These are phyloP conservation scores for Rhynchopsitta pachyrhyncha DNA, from an alignment of 2,113 vertebrate genomes.

Conservation along the genomic window DNA sequence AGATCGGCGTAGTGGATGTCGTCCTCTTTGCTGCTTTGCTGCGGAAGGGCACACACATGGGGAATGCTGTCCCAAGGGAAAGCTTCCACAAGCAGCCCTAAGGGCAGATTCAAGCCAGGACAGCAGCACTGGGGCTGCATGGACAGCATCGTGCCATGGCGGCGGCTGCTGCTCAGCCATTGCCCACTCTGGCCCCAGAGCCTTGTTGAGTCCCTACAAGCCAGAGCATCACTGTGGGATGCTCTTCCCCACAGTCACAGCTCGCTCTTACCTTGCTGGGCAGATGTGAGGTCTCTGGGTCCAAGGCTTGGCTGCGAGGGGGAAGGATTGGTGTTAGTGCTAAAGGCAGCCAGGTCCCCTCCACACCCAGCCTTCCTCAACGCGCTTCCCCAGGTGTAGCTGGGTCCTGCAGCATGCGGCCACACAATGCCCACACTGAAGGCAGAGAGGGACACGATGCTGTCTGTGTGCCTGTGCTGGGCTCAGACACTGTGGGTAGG, in stretches of 20 bases:
- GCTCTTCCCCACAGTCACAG: background rate
- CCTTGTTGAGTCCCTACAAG: background rate
- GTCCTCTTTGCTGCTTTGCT: background rate
- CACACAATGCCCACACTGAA: accelerated
- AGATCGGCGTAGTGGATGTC: conserved; percentile 41
- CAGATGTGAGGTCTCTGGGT: background rate
- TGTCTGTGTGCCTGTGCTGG: accelerated
- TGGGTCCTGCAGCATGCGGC: accelerated
- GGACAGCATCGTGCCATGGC: accelerated
- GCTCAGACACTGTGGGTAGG: accelerated
- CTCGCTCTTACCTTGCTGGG: conserved; percentile 1
- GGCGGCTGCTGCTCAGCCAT: background rate
- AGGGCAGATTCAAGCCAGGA: background rate
- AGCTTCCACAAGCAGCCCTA: background rate
- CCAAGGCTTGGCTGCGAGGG: background rate
- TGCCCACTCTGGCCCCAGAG: background rate
- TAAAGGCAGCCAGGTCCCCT: accelerated
- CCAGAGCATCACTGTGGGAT: accelerated
- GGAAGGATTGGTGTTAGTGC: background rate
- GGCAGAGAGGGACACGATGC: background rate
- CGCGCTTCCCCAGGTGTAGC: accelerated
- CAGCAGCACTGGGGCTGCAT: accelerated
- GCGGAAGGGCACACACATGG: background rate
- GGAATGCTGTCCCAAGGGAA: background rate
- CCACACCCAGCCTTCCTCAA: background rate